phyloP scores from a whole-genome alignment of 1,140 invertebrate species.

The Coptotermes formosanus region DNA sequence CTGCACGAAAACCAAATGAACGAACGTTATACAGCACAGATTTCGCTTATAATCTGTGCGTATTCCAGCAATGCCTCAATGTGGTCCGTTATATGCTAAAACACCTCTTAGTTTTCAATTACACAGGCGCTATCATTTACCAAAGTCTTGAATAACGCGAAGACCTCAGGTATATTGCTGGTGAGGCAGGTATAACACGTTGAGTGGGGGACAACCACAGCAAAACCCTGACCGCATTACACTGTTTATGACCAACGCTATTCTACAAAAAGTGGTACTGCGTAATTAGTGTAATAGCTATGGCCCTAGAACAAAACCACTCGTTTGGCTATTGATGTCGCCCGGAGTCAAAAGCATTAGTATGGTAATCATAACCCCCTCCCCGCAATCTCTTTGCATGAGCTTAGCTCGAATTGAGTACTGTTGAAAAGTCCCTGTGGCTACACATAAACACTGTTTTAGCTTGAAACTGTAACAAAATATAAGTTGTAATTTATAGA shows the following conservation, averaged over 20 bases:
- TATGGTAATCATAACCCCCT: not conserved
- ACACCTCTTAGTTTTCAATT: not conserved
- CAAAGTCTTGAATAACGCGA: not conserved
- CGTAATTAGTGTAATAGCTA: slow-evolving; percentile 14
- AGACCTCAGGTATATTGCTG: not conserved
- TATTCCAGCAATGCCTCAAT: not conserved
- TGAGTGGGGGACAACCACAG: not conserved
- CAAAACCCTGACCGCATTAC: not conserved
- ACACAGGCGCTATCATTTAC: not conserved
- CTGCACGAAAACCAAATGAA: too few species aligned
- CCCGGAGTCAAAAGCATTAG: slow-evolving; percentile 4
- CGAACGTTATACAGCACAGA: too few species aligned
- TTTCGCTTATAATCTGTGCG: too few species aligned
- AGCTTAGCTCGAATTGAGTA: not conserved
- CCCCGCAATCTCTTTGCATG: not conserved
- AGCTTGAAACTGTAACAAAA: not conserved
- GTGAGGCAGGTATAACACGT: not conserved
- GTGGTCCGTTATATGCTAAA: not conserved
- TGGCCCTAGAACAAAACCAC: slow-evolving; percentile 4
- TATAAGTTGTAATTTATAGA: not conserved
- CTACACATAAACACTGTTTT: not conserved
- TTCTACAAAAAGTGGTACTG: not conserved
- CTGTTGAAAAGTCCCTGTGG: not conserved
- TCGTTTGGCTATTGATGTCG: slow-evolving; percentile 17
- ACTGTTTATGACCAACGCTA: not conserved